Evolutionary conservation across 2,888 invertebrate genomes (phyloP).

Genomic region (Hemaris fuciformis): DNA sequence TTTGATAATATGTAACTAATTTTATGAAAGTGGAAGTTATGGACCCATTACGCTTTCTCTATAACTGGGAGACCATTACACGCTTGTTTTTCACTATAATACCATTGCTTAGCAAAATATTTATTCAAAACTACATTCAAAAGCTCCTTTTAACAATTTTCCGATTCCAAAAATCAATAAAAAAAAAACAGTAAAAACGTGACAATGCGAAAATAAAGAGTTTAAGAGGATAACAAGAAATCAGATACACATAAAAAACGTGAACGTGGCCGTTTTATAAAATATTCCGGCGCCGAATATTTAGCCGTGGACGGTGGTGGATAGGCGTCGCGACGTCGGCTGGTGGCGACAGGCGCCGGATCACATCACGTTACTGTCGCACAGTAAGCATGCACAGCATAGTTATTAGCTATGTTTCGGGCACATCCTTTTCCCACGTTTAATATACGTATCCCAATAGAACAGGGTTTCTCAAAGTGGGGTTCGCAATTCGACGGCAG

Average conservation of each 20-base stretch:
- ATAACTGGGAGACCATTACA: too few relatives aligned
- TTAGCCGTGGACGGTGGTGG: neutral
- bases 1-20: too few relatives aligned
- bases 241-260: constrained; percentile 1
- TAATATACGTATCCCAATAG: too few relatives aligned
- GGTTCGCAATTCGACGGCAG: too few relatives aligned
- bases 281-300: constrained; percentile 1
- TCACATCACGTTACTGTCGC: neutral
- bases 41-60: too few relatives aligned
- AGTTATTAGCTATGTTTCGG: neutral
- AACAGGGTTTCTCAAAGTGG: too few relatives aligned
- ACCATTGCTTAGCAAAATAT: too few relatives aligned
- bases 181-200: neutral
- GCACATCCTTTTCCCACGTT: constrained; percentile 5
- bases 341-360: constrained; percentile 6
- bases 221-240: neutral
- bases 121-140: too few relatives aligned
- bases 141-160: too few relatives aligned
- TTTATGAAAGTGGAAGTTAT: too few relatives aligned
- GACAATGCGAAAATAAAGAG: neutral
- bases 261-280: neutral
- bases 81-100: too few relatives aligned
- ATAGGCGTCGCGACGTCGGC: constrained; percentile 12
- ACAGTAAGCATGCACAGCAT: constrained; percentile 2
- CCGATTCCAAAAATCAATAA: too few relatives aligned